Evolutionary conservation across 2,797 vertebrate species (phyloP).

Genomic region (Chelmon rostratus): DNA sequence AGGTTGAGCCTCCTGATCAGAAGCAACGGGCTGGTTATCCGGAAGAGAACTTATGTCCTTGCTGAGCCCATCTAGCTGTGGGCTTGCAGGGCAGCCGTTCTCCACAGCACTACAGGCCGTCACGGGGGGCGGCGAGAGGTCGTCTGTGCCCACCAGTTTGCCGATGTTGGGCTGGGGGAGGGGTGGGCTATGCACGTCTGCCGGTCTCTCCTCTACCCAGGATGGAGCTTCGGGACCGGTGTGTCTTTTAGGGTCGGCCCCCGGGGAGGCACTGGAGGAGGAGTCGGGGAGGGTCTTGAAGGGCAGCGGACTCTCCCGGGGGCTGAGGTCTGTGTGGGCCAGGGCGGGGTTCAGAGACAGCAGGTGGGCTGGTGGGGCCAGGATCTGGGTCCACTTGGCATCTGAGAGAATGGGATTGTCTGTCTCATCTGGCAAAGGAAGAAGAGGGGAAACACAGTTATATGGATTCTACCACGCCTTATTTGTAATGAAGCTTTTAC

Average conservation of each 20-base stretch:
- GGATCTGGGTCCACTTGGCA: constrained; percentile 96
- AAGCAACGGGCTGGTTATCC: constrained; percentile 27
- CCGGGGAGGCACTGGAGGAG: constrained; percentile 75
- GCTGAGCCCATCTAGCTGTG: constrained; percentile 50
- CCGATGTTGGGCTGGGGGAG: constrained; percentile 88
- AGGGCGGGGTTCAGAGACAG: constrained; percentile 89
- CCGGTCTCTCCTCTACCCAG: constrained; percentile 90
- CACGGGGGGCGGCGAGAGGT: constrained; percentile 84
- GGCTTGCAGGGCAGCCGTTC: constrained; percentile 74
- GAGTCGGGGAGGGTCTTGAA: constrained; percentile 88
- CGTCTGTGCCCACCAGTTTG: constrained; percentile 87
- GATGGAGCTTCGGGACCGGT: constrained; percentile 80
- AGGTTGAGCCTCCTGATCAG: constrained; percentile 37
- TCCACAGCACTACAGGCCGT: constrained; percentile 61
- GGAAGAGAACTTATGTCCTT: constrained; percentile 40
- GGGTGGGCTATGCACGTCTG: constrained; percentile 85
- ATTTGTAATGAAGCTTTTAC: background rate
- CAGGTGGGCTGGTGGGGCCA: constrained; percentile 89
- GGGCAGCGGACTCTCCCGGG: constrained; percentile 88
- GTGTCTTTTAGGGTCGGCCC: constrained; percentile 81
- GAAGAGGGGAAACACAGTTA: constrained; percentile 34
- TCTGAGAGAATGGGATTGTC: constrained; percentile 91
- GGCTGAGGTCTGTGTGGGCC: constrained; percentile 85
- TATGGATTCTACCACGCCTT: constrained; percentile 22
- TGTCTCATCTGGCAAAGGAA: constrained; percentile 88